Base-by-base conservation (phyloP, 2,888 invertebrate species). In the Tetragonula carbonaria region DNA sequence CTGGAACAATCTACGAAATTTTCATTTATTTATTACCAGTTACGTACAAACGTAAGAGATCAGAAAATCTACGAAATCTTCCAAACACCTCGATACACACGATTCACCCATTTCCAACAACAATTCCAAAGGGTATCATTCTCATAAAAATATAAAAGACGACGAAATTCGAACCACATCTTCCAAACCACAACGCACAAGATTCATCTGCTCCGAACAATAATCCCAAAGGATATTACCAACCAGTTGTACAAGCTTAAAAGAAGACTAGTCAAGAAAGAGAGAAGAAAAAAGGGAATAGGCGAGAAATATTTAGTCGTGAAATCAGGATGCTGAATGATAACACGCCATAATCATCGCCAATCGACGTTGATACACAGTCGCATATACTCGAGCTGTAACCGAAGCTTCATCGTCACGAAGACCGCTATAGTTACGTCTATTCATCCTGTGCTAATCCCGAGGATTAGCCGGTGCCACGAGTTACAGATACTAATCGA, bases 321-420 rank as follows among this genome's bases (percentile, higher is more conserved):
- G 70, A 78, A 82, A 88, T 81, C 87, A 86, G 89, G 87, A 87
- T 88, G 76, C 85, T 78, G 67, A 87, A 85, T 83, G 78, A 86
- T 81, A 87, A 86, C 28, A 28, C 85, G 78, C 75, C 75, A 83
- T 88, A 88, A 89, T 88, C 85, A 81, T 83, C 78, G 82, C 28
- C 83, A 81, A 81, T 71, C 72, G 88, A 88, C 78, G 85, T 59
- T 59, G n/a, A 13, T 5, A 38, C 18, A 85, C 78, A 82, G 38
- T 63, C 45, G 45, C 45, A 45, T 45, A 45, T 45, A 45, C 45
- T 45, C 0, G 38, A 45, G 38, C 38, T 68, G 72, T n/a, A 33
- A 67, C 70, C 33, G 74, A 68, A 16, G 68, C 55, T 33, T 50
- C 68, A 66, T 80, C 68, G 75, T 70, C 79, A 72, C 82, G 81